Evolutionary conservation across 2,888 invertebrate species (phyloP), one percentile per base, ranked within the genome.

Genomic region (Xylophagus ater): DNA sequence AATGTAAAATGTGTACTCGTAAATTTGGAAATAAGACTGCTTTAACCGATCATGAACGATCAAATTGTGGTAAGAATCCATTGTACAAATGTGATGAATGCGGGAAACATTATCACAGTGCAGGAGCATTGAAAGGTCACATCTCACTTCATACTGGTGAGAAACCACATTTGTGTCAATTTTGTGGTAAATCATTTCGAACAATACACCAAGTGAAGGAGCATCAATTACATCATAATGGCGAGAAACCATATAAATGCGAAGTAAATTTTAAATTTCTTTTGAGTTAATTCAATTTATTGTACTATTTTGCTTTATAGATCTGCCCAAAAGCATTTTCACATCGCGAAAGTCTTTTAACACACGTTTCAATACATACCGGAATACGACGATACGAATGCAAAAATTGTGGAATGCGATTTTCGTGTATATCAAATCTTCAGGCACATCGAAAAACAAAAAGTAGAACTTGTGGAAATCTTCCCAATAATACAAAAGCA

Each of bases 351-450:
- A 69, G 68, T 46, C 53, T 70, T 32, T 51, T 69, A 19, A 70
- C 68, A 2, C 70, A 70, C 45, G 66, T 65, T 55, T 66, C 66
- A 3, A 51, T 68, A 5, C 70, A 70, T 44, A 69, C 68, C 1
- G 70, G 70, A 37, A 58, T 67, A 7, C 69, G 68, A 41, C 66
- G 68, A 3, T 66, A 67, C 48, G 52, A 66, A 19, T 70, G 70
- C 51, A 60, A 65, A 43, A 62, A 64, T 3, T 70, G 70, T 47
- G 68, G 68, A 26, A 62, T 63, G 42, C 58, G 69, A 9, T 70
- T 71, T 51, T 70, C 70, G 4, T 71, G 70, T 49, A 62, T 69
- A 37, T 68, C 69, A 1, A 70, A 70, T 52, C 54, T 70, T 5
- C 62, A 67, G 34, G 68, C 69, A 14, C 69, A 70, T 53, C 59